These are phyloP conservation scores for Colletes gigas DNA, from an alignment of 1,140 invertebrate genomes.

Conservation along the genomic window DNA sequence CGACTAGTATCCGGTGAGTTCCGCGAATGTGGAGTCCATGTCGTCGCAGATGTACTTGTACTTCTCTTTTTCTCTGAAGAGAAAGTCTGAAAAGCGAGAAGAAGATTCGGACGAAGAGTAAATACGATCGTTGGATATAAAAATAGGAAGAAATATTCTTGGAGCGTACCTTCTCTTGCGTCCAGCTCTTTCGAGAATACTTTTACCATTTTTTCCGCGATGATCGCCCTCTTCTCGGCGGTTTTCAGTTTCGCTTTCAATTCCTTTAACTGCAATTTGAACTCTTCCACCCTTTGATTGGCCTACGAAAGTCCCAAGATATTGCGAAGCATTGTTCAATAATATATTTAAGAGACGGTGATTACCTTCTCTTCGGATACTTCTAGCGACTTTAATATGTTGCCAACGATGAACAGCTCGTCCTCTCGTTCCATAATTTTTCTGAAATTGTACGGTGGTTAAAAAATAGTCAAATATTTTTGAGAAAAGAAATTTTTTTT, in stretches of 20 bases:
- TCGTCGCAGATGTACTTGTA: slow-evolving; percentile 87
- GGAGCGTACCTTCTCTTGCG: slow-evolving; percentile 88
- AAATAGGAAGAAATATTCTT: slow-evolving; percentile 4
- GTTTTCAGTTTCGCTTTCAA: slow-evolving; percentile 88
- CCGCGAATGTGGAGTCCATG: slow-evolving; percentile 93
- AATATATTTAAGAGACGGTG: background rate
- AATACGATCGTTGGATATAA: background rate
- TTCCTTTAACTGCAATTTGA: slow-evolving; percentile 89
- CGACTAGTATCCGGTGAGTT: slow-evolving; percentile 86
- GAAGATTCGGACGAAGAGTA: background rate
- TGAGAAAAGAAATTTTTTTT: too few species aligned
- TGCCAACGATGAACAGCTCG: slow-evolving; percentile 98
- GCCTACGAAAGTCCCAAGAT: slow-evolving; percentile 80
- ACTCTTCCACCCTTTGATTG: slow-evolving; percentile 91
- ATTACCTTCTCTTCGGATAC: slow-evolving; percentile 99
- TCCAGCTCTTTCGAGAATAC: slow-evolving; percentile 93
- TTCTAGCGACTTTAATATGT: slow-evolving; percentile 99
- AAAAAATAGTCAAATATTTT: too few species aligned
- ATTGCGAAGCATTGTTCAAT: background rate
- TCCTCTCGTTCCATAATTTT: slow-evolving; percentile 99
- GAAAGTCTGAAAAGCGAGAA: slow-evolving; percentile 83
- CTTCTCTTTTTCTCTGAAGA: slow-evolving; percentile 89
- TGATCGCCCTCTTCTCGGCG: slow-evolving; percentile 91
- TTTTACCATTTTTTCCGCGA: slow-evolving; percentile 91
- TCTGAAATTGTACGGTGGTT: slow-evolving; percentile 80